Base-by-base conservation (phyloP, 2,797 vertebrate genomes). In the Arctocebus calabarensis region DNA sequence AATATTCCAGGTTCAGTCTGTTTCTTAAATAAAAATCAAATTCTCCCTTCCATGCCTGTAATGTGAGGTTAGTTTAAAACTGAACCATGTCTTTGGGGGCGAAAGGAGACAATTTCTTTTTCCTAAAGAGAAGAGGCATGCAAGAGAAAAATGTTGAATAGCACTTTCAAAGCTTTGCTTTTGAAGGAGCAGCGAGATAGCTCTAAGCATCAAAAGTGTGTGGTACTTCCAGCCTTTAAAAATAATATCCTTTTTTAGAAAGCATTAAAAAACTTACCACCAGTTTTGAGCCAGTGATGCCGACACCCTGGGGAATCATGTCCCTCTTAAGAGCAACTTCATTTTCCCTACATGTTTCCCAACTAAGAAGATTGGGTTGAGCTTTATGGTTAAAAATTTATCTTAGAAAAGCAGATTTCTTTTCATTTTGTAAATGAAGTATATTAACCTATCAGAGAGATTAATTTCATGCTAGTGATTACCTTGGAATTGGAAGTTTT, bases 1-100 rank as follows among this genome's bases (percentile, higher is more conserved):
- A 95, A 81, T 78, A 84, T 88, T 64, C 37, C 37, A 34, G 43
- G 73, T 57, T 29, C 17, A 79, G 48, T 3, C 62, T 48, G 17
- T 70, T 74, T 55, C 81, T 91, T 96, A 96, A 87, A 75, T 90
- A 48, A 68, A 95, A 84, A 92, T 79, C 1, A 0, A 87, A 84
- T 90, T 84, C 32, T 59, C 27, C 27, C 14, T 94, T 22, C 34
- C 57, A 55, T 66, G 32, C n/a, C 37, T 71, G 12, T 77, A 85
- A 87, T 92, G 91, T 92, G 82, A 94, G 64, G 17, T 92, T 90
- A 81, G n/a, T 88, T 95, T 96, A 88, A 92, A 96, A 90, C 45
- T 17, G 8, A 94, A 6, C 68, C 37, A 84, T 61, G 55, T 94
- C 82, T 94, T 90, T 45, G 19, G 66, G 82, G 57, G 25, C 12